These are phyloP conservation scores for Telenomus remus DNA, from an alignment of 1,140 invertebrate species.

Conservation along the genomic window DNA sequence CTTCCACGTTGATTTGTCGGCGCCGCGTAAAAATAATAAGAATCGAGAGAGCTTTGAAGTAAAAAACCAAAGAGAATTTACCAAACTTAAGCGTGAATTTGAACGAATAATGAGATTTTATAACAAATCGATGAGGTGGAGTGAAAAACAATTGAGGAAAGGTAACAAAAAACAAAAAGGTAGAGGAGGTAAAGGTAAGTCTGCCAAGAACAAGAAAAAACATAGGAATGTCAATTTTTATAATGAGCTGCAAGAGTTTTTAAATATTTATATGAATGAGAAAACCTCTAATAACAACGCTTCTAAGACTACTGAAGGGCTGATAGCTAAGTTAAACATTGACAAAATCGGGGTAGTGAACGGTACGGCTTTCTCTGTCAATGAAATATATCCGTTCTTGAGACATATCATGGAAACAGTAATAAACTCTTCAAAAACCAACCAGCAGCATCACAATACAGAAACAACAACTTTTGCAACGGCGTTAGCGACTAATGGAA, in stretches of 20 bases:
- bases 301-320: slow-evolving; percentile 69
- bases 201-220: slow-evolving; percentile 60
- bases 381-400: slow-evolving; percentile 73
- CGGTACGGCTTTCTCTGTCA: slow-evolving; percentile 68
- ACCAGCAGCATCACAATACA: slow-evolving; percentile 21
- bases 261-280: slow-evolving; percentile 72
- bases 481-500: slow-evolving; percentile 8
- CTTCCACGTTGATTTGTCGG: slow-evolving; percentile 71
- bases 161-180: slow-evolving; percentile 63
- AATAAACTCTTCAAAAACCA: slow-evolving; percentile 62
- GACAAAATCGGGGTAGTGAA: slow-evolving; percentile 69
- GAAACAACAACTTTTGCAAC: slow-evolving; percentile 30
- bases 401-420: slow-evolving; percentile 75
- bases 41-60: slow-evolving; percentile 65
- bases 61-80: slow-evolving; percentile 69
- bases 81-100: slow-evolving; percentile 71
- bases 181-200: slow-evolving; percentile 41
- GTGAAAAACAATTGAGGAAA: slow-evolving; percentile 69
- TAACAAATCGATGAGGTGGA: slow-evolving; percentile 72
- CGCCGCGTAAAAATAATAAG: slow-evolving; percentile 61
- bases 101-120: slow-evolving; percentile 73
- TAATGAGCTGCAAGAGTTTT: slow-evolving; percentile 72
- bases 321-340: slow-evolving; percentile 70
- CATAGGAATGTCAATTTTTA: slow-evolving; percentile 67
- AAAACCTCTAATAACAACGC: slow-evolving; percentile 61